A percentile compares a stretch with the other conserved stretches of the same genome.
Conservation (phyloP, 1,140 invertebrate genomes). For the Lepidostoma basale region DNA sequence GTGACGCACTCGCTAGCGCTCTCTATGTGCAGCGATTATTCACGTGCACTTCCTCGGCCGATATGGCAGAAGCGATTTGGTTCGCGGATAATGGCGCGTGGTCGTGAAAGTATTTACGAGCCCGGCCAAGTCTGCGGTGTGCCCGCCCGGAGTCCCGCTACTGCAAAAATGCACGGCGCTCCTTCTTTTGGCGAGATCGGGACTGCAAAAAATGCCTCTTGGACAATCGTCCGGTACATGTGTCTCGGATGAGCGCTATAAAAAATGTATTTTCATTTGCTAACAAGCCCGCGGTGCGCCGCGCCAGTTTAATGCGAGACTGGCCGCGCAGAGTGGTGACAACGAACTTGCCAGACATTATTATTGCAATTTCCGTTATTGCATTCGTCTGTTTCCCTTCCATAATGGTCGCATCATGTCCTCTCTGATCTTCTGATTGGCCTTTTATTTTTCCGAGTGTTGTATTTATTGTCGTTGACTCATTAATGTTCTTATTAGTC, state of each 20-base stretch:
- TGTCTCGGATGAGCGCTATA: neutral
- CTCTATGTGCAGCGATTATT: constrained; percentile 18
- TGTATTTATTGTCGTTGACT: too few relatives aligned
- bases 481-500: too few relatives aligned
- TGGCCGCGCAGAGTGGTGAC: neutral
- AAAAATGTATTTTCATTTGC: neutral
- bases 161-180: constrained; percentile 6
- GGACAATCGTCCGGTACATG: neutral
- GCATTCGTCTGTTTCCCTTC: constrained; percentile 6
- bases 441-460: too few relatives aligned
- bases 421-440: too few relatives aligned
- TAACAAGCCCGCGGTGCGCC: neutral
- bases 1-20: neutral
- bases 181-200: neutral
- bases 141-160: neutral
- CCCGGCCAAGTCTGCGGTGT: constrained; percentile 8
- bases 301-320: constrained; percentile 1
- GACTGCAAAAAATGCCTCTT: constrained; percentile 9
- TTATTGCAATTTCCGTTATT: too few relatives aligned
- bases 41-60: constrained; percentile 8
- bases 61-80: constrained; percentile 1
- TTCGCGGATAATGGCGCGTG: constrained; percentile 1
- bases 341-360: constrained; percentile 4
- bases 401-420: too few relatives aligned
- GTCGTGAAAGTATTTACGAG: constrained; percentile 25